Base-by-base conservation (phyloP, 2,888 invertebrate genomes). In the Aleiodes alternator region DNA sequence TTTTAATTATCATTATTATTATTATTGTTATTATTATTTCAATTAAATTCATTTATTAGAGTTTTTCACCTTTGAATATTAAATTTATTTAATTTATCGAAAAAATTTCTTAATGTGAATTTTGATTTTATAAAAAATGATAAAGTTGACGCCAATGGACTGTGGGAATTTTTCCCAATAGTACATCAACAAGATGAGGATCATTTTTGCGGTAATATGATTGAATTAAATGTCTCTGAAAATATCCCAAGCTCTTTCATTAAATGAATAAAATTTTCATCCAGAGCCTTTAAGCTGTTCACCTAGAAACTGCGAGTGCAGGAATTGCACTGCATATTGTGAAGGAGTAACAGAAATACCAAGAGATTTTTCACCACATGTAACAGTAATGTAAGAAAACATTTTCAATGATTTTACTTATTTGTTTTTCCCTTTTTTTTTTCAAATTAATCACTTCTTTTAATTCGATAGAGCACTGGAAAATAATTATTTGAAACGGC, bases 121-220 rank as follows among this genome's bases (percentile, higher is more conserved):
- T 61, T 31, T 57, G 12, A 68, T 71, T 31, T 68, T 71, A 69
- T 75, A 73, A 70, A 64, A 59, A 31, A 8, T 48, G 12, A 70
- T 50, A 12, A 77, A 90, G 89, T 83, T 74, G 89, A 90, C 78
- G 73, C 73, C 8, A 80, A 84, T 61, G 88, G 87, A 14, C 80
- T 80, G 50, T 85, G 85, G 84, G 82, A 81, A 53, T 86, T 82
- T 82, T 83, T 85, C 64, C n/a, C 79, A 75, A 66, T 56, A 75
- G 34, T 34, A 4, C 80, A 82, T 12, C 72, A 77, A 1, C 16
- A 79, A 70, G 70, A 69, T 31, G 73, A 78, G 23, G 74, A 66
- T 31, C 57, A 72, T 7, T 79, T 70, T 78, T 86, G 86, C 72
- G 83, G 86, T 85, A 71, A 29, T 23, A 5, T 56, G 0, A 59